Evolutionary conservation across 2,113 vertebrate genomes (phyloP).

Genomic region (Entelurus aequoreus): DNA sequence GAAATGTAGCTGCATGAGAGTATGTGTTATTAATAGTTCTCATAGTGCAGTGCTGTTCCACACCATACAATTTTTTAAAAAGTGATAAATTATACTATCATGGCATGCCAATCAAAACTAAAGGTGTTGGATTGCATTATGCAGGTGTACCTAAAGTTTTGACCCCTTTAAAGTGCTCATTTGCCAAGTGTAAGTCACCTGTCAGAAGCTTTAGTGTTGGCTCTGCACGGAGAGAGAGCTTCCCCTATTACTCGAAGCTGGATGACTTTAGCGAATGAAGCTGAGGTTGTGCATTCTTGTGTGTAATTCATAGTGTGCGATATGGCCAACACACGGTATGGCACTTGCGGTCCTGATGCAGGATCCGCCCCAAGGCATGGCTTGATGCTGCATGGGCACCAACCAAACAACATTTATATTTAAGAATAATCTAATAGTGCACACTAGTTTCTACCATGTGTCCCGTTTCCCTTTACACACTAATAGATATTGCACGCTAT

Average conservation of each 20-base stretch:
- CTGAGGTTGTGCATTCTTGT: slow-evolving; percentile 46
- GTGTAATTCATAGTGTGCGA: slow-evolving; percentile 50
- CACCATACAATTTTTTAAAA: too few species aligned
- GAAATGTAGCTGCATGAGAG: too few species aligned
- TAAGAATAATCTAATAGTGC: background rate
- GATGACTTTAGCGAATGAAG: slow-evolving; percentile 31
- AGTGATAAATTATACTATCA: too few species aligned
- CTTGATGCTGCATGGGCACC: slow-evolving; percentile 15
- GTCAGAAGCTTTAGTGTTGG: slow-evolving; percentile 7
- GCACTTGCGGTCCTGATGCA: slow-evolving; percentile 45
- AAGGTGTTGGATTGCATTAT: background rate
- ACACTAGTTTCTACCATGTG: background rate
- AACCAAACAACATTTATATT: background rate
- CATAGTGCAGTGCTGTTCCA: too few species aligned
- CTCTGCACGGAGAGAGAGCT: slow-evolving; percentile 6
- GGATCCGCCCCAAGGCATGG: slow-evolving; percentile 40
- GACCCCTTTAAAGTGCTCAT: background rate
- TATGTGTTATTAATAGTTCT: too few species aligned
- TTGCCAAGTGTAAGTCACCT: slow-evolving; percentile 9
- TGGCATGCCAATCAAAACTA: background rate
- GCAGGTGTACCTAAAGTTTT: background rate
- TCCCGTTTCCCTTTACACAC: background rate
- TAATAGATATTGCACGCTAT: background rate
- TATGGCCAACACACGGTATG: slow-evolving; percentile 43
- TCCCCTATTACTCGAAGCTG: slow-evolving; percentile 18